Evolutionary conservation across 37 sponge, comb jelly and placozoan genomes (phyloP).

Genomic region (Crambe crambe): DNA sequence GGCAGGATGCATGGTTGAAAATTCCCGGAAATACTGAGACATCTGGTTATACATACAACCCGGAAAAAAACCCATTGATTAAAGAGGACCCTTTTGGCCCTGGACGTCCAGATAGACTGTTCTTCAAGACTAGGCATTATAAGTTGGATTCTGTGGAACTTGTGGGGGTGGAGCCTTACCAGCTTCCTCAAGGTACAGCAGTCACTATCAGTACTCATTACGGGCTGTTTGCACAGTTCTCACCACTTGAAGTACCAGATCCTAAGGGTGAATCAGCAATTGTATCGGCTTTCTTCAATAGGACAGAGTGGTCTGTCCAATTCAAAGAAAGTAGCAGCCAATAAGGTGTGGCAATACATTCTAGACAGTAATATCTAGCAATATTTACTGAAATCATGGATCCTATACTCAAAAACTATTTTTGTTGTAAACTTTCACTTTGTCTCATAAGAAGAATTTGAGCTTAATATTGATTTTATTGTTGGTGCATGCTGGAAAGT

Average conservation of each 20-base stretch:
- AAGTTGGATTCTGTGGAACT: conserved; percentile 64
- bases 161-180: conserved; percentile 33
- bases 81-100: conserved; percentile 17
- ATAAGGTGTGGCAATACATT: background rate
- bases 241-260: conserved; percentile 19
- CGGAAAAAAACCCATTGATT: conserved; percentile 61
- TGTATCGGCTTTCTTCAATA: conserved; percentile 17
- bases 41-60: conserved; percentile 56
- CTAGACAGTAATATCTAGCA: too few relatives aligned
- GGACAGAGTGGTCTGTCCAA: conserved; percentile 19
- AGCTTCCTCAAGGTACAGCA: background rate
- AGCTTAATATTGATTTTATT: too few relatives aligned
- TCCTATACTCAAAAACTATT: too few relatives aligned
- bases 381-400: too few relatives aligned
- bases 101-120: conserved; percentile 67
- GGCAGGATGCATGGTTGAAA: conserved; percentile 73
- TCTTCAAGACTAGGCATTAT: conserved; percentile 52
- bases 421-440: too few relatives aligned
- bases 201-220: conserved; percentile 61
- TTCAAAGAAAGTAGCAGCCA: conserved; percentile 11
- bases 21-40: conserved; percentile 22
- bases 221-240: conserved; percentile 46
- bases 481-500: too few relatives aligned
- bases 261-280: background rate
- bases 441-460: too few relatives aligned